Evolutionary conservation across 2,113 vertebrate genomes (phyloP).

Genomic region (Eubucco bourcierii): DNA sequence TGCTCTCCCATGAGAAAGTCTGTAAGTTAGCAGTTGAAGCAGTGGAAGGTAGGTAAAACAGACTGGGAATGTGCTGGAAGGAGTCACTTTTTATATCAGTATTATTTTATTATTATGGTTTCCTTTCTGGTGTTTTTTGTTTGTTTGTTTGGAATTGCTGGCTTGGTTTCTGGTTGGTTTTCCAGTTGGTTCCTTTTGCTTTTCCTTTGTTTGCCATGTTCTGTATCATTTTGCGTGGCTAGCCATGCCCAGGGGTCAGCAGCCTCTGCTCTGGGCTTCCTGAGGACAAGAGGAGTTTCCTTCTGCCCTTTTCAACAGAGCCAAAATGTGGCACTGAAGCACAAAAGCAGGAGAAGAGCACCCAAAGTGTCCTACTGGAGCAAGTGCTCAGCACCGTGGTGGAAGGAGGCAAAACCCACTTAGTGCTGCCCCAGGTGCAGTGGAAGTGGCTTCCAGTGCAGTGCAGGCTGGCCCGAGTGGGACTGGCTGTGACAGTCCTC

Average conservation of each 20-base stretch:
- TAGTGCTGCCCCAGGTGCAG: background rate
- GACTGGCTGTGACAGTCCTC: background rate
- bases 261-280: background rate
- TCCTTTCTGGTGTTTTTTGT: conserved; percentile 36
- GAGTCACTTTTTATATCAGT: conserved; percentile 71
- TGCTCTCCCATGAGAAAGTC: conserved; percentile 90
- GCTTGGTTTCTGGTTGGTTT: conserved; percentile 32
- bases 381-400: background rate
- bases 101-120: conserved; percentile 67
- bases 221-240: conserved; percentile 27
- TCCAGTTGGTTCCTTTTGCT: conserved; percentile 47
- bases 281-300: background rate
- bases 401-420: background rate
- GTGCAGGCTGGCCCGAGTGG: background rate
- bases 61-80: conserved; percentile 73
- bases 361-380: background rate
- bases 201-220: conserved; percentile 30
- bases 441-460: background rate
- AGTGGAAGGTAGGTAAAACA: conserved; percentile 93
- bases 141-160: conserved; percentile 6
- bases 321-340: background rate
- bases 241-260: background rate
- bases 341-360: background rate
- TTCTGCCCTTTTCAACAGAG: background rate
- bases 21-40: conserved; percentile 86